Base-by-base conservation (phyloP, 1,140 invertebrate genomes). In the Polypedilum pembai region DNA sequence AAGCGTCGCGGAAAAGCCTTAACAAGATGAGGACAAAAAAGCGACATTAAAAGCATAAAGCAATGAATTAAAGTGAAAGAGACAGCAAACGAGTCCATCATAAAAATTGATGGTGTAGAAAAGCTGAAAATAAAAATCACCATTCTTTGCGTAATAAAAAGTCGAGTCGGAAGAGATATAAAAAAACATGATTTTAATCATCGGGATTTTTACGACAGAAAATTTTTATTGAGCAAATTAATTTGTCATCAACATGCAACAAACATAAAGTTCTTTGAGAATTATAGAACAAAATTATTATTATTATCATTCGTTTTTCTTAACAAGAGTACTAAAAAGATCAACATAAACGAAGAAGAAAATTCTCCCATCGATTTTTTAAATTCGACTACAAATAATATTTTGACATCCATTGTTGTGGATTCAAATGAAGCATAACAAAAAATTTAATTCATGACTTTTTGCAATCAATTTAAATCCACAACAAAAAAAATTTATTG, bases 81-180 rank as follows among this genome's bases (percentile, higher is more conserved):
- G n/a, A 8, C 12, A 56, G 45, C 8, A 45, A n/a, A 15, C 12
- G 45, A 56, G 45, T 56, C 45, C 45, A 56, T 4, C 45, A 56
- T 56, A 56, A 56, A 56, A 56, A 12, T n/a, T 56, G 45, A 56
- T 56, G 45, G 45, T 12, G 45, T 56, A 56, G 45, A 56, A 56
- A 56, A 56, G 45, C 45, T 56, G 45, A 56, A 56, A 56, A 56
- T 56, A 56, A 56, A 56, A 56, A 56, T 56, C 45, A 56, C 45
- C 45, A 56, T 56, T 56, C 24, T 33, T 56, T n/a, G 45, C 12
- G 45, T 56, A 56, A 56, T 56, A 56, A 56, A 56, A 56, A 56
- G 45, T n/a, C 45, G n/a, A 56, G 45, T 56, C 45, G 12, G 45
- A 56, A 56, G 45, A 15, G 45, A 56, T 12, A 56, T 56, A 56